These are phyloP conservation scores for Tetanocera ferruginea DNA, from an alignment of 2,888 invertebrate species.

Conservation along the genomic window DNA sequence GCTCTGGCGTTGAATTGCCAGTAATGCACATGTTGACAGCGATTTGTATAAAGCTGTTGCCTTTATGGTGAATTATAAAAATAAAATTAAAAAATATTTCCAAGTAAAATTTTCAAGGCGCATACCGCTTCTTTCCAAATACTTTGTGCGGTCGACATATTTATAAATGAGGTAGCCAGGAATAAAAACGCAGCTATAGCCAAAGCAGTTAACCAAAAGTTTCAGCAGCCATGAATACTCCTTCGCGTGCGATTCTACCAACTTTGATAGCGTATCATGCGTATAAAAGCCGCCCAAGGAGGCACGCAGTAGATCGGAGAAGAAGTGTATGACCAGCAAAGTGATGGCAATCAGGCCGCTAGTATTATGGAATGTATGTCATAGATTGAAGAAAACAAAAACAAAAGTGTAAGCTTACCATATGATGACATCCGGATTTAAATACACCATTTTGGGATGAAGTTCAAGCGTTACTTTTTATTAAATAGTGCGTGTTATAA, in stretches of 20 bases:
- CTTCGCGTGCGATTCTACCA: slow-evolving; percentile 70
- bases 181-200: slow-evolving; percentile 89
- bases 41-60: slow-evolving; percentile 60
- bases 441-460: slow-evolving; percentile 8
- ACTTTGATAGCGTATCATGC: slow-evolving; percentile 64
- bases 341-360: slow-evolving; percentile 62
- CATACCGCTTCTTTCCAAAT: slow-evolving; percentile 83
- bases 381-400: neutral
- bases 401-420: neutral
- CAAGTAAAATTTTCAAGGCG: neutral
- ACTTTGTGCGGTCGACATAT: slow-evolving; percentile 83
- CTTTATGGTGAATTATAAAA: slow-evolving; percentile 44
- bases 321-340: slow-evolving; percentile 65
- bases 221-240: slow-evolving; percentile 83
- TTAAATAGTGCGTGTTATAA: neutral
- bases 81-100: neutral
- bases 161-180: slow-evolving; percentile 88
- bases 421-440: slow-evolving; percentile 31
- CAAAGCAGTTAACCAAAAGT: slow-evolving; percentile 83
- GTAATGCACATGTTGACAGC: slow-evolving; percentile 67
- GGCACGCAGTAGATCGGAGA: slow-evolving; percentile 64
- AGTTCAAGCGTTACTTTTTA: neutral
- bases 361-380: slow-evolving; percentile 10
- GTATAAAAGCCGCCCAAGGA: slow-evolving; percentile 66
- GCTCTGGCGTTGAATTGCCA: slow-evolving; percentile 59